Conservation (phyloP, 23 tunicate species). For the Corella eumyota region DNA sequence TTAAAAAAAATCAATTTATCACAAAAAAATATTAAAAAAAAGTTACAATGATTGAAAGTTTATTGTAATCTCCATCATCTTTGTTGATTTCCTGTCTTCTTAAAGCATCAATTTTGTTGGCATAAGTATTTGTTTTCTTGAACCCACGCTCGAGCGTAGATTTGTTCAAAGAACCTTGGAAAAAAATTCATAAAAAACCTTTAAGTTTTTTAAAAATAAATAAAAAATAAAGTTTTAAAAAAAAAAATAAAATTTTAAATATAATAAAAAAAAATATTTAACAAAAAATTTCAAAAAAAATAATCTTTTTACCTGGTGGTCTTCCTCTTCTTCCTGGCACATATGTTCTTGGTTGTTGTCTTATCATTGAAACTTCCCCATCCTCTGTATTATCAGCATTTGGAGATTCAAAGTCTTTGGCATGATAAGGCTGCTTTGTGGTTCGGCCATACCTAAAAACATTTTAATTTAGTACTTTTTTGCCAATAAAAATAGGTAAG, state of each 20-base stretch:
- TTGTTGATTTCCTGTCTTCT: slow-evolving; percentile 40
- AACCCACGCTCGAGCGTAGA: slow-evolving; percentile 11
- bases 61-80: too few relatives aligned
- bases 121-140: slow-evolving; percentile 37
- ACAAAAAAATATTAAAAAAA: too few relatives aligned
- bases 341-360: slow-evolving; percentile 3
- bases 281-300: too few relatives aligned
- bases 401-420: slow-evolving; percentile 62
- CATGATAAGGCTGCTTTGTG: slow-evolving; percentile 53
- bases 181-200: not conserved
- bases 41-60: too few relatives aligned
- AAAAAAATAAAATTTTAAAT: not conserved
- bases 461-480: not conserved
- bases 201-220: not conserved
- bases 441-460: slow-evolving; percentile 53
- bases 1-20: too few relatives aligned
- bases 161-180: slow-evolving; percentile 29
- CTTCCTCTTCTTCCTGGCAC: slow-evolving; percentile 52
- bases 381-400: slow-evolving; percentile 23
- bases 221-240: too few relatives aligned
- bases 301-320: slow-evolving; percentile 52
- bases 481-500: not conserved
- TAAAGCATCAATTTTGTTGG: slow-evolving; percentile 55
- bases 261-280: not conserved
- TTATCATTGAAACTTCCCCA: slow-evolving; percentile 14